Percentiles rank a stretch among this genome's conserved stretches.
phyloP scores from a whole-genome alignment of 1,140 invertebrate genomes.

The Panonychus citri region DNA sequence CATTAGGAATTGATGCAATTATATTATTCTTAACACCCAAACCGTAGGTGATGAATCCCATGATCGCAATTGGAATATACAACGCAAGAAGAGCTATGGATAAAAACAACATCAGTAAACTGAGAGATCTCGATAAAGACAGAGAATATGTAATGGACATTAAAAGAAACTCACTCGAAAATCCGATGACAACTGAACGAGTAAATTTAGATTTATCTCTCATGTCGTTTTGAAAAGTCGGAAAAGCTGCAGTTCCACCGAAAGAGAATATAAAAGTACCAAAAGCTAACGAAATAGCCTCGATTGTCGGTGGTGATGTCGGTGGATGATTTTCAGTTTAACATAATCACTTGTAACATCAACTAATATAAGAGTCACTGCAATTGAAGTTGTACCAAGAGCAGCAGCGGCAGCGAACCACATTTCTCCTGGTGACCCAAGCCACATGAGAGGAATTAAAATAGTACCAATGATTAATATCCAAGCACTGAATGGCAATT shows the following conservation, averaged over 20 bases:
- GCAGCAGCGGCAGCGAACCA: slow-evolving; percentile 20
- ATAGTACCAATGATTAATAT: slow-evolving; percentile 34
- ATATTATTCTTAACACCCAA: slow-evolving; percentile 30
- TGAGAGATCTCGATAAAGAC: too few relatives aligned
- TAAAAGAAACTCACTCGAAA: slow-evolving; percentile 26
- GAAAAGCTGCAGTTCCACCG: slow-evolving; percentile 38
- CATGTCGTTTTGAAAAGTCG: slow-evolving; percentile 44
- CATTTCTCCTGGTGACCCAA: slow-evolving; percentile 45
- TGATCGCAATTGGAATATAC: slow-evolving; percentile 30
- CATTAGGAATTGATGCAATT: slow-evolving; percentile 25
- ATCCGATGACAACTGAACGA: slow-evolving; percentile 27
- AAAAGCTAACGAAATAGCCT: slow-evolving; percentile 33
- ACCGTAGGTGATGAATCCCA: slow-evolving; percentile 34
- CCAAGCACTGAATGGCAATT: slow-evolving; percentile 28
- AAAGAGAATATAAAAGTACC: slow-evolving; percentile 38
- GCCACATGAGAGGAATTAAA: slow-evolving; percentile 37
- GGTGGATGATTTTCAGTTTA: too few relatives aligned
- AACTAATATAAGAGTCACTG: neutral
- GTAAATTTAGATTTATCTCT: slow-evolving; percentile 30
- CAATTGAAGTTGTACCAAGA: neutral
- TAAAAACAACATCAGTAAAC: too few relatives aligned
- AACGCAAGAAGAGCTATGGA: slow-evolving; percentile 30
- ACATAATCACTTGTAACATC: neutral
- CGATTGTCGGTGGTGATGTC: slow-evolving; percentile 14
- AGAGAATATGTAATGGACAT: too few relatives aligned